Evolutionary conservation across 2,888 invertebrate species (phyloP), one percentile per base, ranked within the genome.

Genomic region (Agrotis exclamationis): DNA sequence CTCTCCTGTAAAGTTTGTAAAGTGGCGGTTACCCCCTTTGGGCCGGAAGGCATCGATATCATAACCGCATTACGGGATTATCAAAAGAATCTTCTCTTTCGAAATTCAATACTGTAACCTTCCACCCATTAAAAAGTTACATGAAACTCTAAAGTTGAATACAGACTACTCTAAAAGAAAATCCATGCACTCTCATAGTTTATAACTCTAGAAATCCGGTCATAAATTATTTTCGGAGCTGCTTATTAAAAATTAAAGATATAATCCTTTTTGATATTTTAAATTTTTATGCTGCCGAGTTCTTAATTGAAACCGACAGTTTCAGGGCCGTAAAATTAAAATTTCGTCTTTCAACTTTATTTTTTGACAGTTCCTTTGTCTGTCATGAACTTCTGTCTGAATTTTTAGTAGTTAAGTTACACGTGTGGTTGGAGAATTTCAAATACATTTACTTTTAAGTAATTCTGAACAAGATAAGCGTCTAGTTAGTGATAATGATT

Each of bases 221-320:
- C 66, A 63, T 83, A 75, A 85, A 83, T 76, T 75, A 81, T 72
- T 82, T 82, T 69, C 39, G 68, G 70, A 66, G 66, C 69, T 59
- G 45, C 74, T 72, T 76, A 72, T 73, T 78, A 82, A 74, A 81
- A 72, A 74, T 74, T 65, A 59, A 47, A 74, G 50, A 57, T 59
- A 45, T 74, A 72, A 81, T 81, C 72, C 72, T 81, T 81, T 77
- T 64, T 62, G 78, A 81, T 66, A 80, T 64, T 76, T 79, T 59
- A 2, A 67, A 50, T 70, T 74, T 82, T 79, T 68, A 65, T 59
- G 33, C n/a, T 57, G 47, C 50, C 0, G 28, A 47, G 50, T 63
- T 76, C 47, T 63, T 83, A 84, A 82, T 84, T 72, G 69, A 76
- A 76, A 71, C 59, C 51, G 79, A 74, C 82, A 14, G 82, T 74